A percentile compares a stretch with the other conserved stretches of the same genome.
phyloP scores from a whole-genome alignment of 2,888 invertebrate species.

The Sarcophaga caerulescens region DNA sequence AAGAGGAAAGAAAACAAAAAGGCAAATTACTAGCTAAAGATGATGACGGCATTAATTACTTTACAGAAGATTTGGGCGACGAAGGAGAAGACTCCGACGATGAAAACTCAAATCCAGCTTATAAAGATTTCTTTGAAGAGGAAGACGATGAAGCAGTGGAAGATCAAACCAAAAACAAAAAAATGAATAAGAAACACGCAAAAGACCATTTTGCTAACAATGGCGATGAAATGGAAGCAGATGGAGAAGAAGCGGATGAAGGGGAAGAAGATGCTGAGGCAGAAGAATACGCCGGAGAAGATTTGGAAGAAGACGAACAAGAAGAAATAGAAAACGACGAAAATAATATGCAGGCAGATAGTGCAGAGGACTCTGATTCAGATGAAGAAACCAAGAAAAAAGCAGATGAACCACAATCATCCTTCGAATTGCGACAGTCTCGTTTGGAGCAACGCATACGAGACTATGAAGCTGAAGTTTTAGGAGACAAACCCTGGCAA shows the following conservation, averaged over 20 bases:
- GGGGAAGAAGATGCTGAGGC: constrained; percentile 65
- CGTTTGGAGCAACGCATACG: constrained; percentile 86
- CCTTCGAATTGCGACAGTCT: constrained; percentile 89
- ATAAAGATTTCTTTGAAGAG: constrained; percentile 86
- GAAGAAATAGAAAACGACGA: constrained; percentile 30
- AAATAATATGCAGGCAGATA: neutral
- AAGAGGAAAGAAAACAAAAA: constrained; percentile 81
- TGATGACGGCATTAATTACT: constrained; percentile 84
- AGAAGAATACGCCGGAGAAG: constrained; percentile 68
- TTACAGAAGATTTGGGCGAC: constrained; percentile 83
- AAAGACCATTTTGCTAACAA: constrained; percentile 73
- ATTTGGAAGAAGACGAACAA: constrained; percentile 49
- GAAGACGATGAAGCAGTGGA: constrained; percentile 76
- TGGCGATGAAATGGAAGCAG: constrained; percentile 66
- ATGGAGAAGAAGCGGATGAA: constrained; percentile 71
- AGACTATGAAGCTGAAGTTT: constrained; percentile 86
- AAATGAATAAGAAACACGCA: constrained; percentile 55
- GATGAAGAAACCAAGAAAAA: constrained; percentile 66
- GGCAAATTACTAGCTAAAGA: constrained; percentile 71
- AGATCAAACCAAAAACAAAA: constrained; percentile 9
- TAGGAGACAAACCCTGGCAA: constrained; percentile 96
- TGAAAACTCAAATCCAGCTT: constrained; percentile 82
- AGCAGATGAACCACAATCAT: constrained; percentile 82
- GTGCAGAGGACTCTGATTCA: constrained; percentile 35
- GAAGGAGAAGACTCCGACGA: constrained; percentile 79